A percentile compares a stretch with the other conserved stretches of the same genome.
Evolutionary conservation across 2,888 invertebrate species (phyloP).

Genomic region (Clusia tigrina): DNA sequence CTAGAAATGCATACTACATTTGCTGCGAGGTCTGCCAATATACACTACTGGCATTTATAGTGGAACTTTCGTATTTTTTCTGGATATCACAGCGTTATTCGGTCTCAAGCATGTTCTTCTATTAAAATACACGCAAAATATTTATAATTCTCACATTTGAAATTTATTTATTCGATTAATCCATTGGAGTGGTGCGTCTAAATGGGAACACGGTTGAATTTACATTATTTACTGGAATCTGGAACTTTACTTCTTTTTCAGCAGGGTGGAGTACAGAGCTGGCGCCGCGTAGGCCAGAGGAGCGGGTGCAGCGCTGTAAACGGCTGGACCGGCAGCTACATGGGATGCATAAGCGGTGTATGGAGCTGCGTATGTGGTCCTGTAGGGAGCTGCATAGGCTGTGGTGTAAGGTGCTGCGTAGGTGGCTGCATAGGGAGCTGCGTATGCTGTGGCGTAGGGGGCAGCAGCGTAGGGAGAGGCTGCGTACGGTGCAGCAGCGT

Average conservation of each 20-base stretch:
- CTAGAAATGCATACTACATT: too few species aligned
- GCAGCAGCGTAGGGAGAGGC: slow-evolving; percentile 30
- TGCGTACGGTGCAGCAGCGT: background rate
- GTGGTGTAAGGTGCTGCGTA: too few species aligned
- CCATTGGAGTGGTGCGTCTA: background rate
- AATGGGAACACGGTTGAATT: too few species aligned
- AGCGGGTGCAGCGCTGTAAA: slow-evolving; percentile 32
- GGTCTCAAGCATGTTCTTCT: too few species aligned
- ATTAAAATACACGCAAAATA: too few species aligned
- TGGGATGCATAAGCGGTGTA: slow-evolving; percentile 39
- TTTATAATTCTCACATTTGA: background rate
- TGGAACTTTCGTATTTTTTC: too few species aligned
- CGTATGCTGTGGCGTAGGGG: slow-evolving; percentile 30
- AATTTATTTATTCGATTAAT: background rate
- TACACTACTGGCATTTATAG: too few species aligned
- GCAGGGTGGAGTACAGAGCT: slow-evolving; percentile 39
- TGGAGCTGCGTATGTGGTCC: background rate
- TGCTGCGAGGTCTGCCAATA: too few species aligned
- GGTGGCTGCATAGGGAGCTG: slow-evolving; percentile 25
- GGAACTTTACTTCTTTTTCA: slow-evolving; percentile 48
- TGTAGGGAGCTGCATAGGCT: slow-evolving; percentile 30
- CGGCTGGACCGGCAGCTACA: slow-evolving; percentile 34
- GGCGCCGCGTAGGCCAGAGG: slow-evolving; percentile 44
- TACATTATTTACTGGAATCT: too few species aligned
- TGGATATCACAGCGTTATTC: too few species aligned